phyloP scores from a whole-genome alignment of 2,113 vertebrate species.

The Takifugu bimaculatus region DNA sequence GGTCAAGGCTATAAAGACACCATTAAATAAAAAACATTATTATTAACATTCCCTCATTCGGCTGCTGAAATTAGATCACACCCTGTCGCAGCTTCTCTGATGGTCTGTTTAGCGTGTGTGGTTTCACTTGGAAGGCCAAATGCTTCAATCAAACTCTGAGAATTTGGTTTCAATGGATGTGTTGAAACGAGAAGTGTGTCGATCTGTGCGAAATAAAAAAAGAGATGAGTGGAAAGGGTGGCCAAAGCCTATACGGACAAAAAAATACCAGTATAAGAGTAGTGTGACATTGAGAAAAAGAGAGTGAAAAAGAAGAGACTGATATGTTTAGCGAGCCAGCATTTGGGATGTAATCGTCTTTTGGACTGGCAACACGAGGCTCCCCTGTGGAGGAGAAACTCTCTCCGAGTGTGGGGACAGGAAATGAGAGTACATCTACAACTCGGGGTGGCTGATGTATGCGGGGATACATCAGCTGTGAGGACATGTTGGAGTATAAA shows the following conservation, averaged over 20 bases:
- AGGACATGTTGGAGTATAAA: conserved; percentile 41
- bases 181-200: conserved; percentile 8
- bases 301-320: background rate
- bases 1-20: conserved; percentile 50
- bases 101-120: conserved; percentile 14
- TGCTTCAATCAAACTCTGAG: conserved; percentile 29
- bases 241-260: too few species aligned
- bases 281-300: too few species aligned
- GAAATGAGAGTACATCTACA: conserved; percentile 53
- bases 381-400: conserved; percentile 52
- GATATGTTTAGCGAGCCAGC: conserved; percentile 19
- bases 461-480: conserved; percentile 56
- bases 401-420: conserved; percentile 42
- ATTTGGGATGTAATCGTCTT: conserved; percentile 39
- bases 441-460: conserved; percentile 18
- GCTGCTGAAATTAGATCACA: conserved; percentile 38
- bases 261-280: too few species aligned
- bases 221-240: background rate
- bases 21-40: conserved; percentile 58
- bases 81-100: conserved; percentile 17
- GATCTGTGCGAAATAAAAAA: background rate
- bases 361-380: conserved; percentile 50
- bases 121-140: conserved; percentile 27
- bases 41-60: conserved; percentile 32
- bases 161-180: conserved; percentile 14